Evolutionary conservation across 2,113 vertebrate species (phyloP).

Genomic region (Myiozetetes cayanensis): DNA sequence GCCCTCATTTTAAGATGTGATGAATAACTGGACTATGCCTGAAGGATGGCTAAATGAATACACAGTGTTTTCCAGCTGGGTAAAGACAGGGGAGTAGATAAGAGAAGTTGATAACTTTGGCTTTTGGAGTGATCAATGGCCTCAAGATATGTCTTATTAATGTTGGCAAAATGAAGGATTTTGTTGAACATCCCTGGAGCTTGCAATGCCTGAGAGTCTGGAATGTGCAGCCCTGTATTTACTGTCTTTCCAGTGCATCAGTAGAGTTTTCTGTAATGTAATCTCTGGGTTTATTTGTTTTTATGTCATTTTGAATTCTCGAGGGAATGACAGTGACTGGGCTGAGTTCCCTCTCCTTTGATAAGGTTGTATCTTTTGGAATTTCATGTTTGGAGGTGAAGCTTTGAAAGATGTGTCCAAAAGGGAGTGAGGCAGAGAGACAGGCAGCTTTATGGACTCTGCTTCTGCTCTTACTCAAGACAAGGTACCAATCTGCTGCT

Average conservation of each 20-base stretch:
- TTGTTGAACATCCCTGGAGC: neutral
- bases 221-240: neutral
- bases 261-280: neutral
- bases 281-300: neutral
- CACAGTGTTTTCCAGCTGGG: neutral
- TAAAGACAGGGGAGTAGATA: slow-evolving; percentile 18
- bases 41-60: neutral
- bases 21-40: neutral
- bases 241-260: neutral
- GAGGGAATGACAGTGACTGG: neutral
- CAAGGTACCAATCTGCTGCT: neutral
- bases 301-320: neutral
- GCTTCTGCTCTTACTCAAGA: neutral
- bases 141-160: neutral
- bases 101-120: neutral
- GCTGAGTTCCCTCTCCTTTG: neutral
- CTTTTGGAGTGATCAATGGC: slow-evolving; percentile 4
- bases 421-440: neutral
- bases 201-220: neutral
- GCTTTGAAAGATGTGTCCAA: neutral
- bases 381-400: neutral
- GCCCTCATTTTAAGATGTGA: neutral
- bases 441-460: neutral
- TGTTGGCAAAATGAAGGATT: neutral
- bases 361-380: neutral